Conservation (phyloP, 1,140 invertebrate species). For the Diorhabda elongata region DNA sequence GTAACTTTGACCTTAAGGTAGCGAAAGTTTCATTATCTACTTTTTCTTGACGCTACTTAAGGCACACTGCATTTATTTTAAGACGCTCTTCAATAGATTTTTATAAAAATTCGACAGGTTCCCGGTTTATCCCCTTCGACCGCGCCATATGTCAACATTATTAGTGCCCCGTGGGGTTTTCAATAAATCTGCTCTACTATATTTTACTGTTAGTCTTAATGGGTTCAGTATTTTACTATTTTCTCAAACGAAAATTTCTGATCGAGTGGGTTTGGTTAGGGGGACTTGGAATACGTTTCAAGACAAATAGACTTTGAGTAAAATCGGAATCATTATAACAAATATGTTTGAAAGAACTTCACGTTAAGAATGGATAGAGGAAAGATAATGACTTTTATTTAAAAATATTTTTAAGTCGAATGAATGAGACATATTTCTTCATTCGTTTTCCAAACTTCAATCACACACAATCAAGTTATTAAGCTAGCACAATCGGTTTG, state of each 20-base stretch:
- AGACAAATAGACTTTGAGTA: neutral
- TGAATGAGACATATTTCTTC: too few species aligned
- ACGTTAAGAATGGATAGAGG: too few species aligned
- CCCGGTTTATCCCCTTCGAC: slow-evolving; percentile 20
- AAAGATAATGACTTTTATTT: too few species aligned
- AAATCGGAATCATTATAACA: too few species aligned
- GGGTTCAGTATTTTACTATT: slow-evolving; percentile 30
- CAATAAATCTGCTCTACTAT: slow-evolving; percentile 33
- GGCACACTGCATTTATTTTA: neutral
- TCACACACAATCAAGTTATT: too few species aligned
- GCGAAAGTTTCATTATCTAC: too few species aligned
- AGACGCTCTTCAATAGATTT: slow-evolving; percentile 25
- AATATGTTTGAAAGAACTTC: too few species aligned
- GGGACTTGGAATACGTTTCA: neutral
- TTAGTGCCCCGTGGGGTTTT: slow-evolving; percentile 32
- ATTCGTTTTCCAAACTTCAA: too few species aligned
- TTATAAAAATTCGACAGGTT: slow-evolving; percentile 27
- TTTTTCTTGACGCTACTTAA: neutral
- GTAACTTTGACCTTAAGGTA: too few species aligned
- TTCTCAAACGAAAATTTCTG: slow-evolving; percentile 24
- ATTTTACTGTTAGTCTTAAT: slow-evolving; percentile 33
- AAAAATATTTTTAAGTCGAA: too few species aligned
- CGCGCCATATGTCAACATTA: slow-evolving; percentile 35
- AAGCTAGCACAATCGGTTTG: too few species aligned
- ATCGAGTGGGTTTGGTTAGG: slow-evolving; percentile 5